Evolutionary conservation across 2,888 invertebrate genomes (phyloP), one percentile per base, ranked within the genome.

Genomic region (Cybosia mesomella): DNA sequence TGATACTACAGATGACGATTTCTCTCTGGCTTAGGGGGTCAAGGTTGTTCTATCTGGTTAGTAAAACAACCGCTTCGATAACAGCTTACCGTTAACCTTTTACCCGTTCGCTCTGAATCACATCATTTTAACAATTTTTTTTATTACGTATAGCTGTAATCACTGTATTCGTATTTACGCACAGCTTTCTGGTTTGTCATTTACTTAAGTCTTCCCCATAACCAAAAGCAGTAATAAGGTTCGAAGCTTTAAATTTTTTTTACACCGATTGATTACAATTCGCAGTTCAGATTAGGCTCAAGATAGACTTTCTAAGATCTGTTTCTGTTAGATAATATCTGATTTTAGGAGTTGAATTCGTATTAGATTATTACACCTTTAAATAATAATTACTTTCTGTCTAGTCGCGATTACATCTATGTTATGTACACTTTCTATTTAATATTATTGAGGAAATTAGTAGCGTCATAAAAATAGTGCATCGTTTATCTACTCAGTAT

Each of bases 1-100:
- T 88, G 86, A 87, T 87, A 36, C 63, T 24, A 89, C 85, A 82
- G 85, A 87, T 90, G 87, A 89, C 89, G 92, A 92, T 94, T 94
- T 94, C 94, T 91, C 92, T 87, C 82, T 73, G 72, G 49, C 67
- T 68, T 79, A 92, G 83, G 85, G 73, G 92, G 94, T 91, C 94
- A 94, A 94, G 94, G 94, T 87, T 90, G 87, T 70, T 82, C 75
- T 83, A 83, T 87, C 21, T 68, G 65, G 21, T 58, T 62, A 65
- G 57, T 43, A 58, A 63, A 58, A 68, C 53, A 22, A 57, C 43
- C 58, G 59, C 39, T 24, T 43, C 63, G 62, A 57, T 57, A 24
- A 61, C 43, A 53, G 36, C 24, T 61, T 65, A 49, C n/a, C 59
- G 32, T 32, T 58, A 58, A 58, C 11, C 32, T 58, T 32, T 59